phyloP scores from a whole-genome alignment of 2,888 invertebrate species.

The Ctena decussata region DNA sequence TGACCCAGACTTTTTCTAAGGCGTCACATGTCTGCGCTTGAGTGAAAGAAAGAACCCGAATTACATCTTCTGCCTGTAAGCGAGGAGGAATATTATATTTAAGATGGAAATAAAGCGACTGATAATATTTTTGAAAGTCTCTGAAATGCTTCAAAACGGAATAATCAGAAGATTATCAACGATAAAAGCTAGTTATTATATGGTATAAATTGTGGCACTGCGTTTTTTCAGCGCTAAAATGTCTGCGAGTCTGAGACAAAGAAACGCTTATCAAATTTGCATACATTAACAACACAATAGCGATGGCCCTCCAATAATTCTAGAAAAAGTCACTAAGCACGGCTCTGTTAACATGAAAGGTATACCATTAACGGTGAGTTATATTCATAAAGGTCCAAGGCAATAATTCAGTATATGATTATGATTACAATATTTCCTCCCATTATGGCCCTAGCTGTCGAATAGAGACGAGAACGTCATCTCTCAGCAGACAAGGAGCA shows the following conservation, averaged over 20 bases:
- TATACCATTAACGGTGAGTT: conserved; percentile 62
- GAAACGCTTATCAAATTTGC: conserved; percentile 47
- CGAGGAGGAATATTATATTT: neutral
- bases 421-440: conserved; percentile 60
- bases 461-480: conserved; percentile 44
- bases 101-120: conserved; percentile 12
- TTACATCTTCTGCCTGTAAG: neutral
- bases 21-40: neutral
- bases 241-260: conserved; percentile 39
- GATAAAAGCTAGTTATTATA: conserved; percentile 45
- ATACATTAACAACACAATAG: conserved; percentile 17
- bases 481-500: conserved; percentile 60
- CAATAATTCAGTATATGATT: conserved; percentile 69
- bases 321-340: neutral
- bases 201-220: conserved; percentile 33
- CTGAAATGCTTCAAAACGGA: conserved; percentile 5
- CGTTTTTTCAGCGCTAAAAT: conserved; percentile 7
- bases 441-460: conserved; percentile 63
- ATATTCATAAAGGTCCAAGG: conserved; percentile 56
- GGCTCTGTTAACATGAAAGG: conserved; percentile 41
- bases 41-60: neutral
- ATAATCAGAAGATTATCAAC: neutral
- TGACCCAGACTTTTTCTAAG: too few species aligned
- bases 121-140: conserved; percentile 12
- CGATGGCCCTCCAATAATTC: neutral